Conservation (phyloP, 1,140 invertebrate genomes). For the Bicyclus anynana region DNA sequence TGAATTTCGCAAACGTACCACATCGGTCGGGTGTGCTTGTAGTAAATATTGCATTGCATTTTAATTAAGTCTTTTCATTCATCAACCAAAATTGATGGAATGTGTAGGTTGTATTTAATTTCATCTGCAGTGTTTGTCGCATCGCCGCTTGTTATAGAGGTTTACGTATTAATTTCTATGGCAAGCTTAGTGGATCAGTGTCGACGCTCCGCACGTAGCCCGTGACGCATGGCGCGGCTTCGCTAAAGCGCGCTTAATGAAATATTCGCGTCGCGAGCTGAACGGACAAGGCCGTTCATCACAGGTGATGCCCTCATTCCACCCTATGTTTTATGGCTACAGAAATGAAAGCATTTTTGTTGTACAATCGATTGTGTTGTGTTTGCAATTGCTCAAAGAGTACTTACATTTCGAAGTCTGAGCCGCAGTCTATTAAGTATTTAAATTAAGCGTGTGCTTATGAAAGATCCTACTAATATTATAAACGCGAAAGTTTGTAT, state of each 20-base stretch:
- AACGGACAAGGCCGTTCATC: conserved; percentile 63
- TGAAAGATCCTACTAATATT: too few species aligned
- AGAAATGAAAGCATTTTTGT: too few species aligned
- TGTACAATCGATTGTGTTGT: too few species aligned
- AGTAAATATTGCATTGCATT: neutral
- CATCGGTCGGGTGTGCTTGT: too few species aligned
- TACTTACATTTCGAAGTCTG: too few species aligned
- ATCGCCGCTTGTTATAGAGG: conserved; percentile 35
- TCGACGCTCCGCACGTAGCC: conserved; percentile 35
- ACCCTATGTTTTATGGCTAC: conserved; percentile 16
- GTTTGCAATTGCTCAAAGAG: too few species aligned
- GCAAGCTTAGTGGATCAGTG: conserved; percentile 66
- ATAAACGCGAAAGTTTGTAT: too few species aligned
- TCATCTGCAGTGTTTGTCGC: conserved; percentile 32
- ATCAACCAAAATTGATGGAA: neutral
- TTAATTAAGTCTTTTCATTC: neutral
- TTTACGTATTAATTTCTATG: conserved; percentile 63
- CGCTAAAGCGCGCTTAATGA: conserved; percentile 64
- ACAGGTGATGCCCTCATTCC: conserved; percentile 49
- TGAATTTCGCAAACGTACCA: too few species aligned
- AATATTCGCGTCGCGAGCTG: conserved; percentile 67
- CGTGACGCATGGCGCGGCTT: conserved; percentile 38
- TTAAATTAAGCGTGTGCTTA: too few species aligned
- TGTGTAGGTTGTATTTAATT: conserved; percentile 7
- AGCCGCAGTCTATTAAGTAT: too few species aligned